These are phyloP conservation scores for Drosophila helvetica DNA, from an alignment of 2,888 invertebrate genomes.

Conservation along the genomic window DNA sequence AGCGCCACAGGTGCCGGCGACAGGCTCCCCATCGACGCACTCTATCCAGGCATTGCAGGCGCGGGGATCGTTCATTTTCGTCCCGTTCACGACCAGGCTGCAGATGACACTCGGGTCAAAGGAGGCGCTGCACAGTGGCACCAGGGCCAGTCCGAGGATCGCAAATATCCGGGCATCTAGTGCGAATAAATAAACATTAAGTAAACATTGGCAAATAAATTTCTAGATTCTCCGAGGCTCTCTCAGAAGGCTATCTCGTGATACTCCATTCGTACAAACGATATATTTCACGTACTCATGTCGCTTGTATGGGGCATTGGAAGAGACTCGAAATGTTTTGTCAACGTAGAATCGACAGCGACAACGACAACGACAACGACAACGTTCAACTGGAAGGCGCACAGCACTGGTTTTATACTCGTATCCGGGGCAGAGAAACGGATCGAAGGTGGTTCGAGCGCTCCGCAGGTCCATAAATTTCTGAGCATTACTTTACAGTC, in stretches of 20 bases:
- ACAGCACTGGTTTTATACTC: not conserved
- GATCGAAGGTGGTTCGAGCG: not conserved
- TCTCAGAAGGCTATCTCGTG: too few relatives aligned
- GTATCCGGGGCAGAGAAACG: not conserved
- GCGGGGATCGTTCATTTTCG: constrained; percentile 78
- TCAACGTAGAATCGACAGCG: not conserved
- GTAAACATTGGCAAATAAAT: not conserved
- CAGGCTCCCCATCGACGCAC: constrained; percentile 67
- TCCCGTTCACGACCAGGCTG: constrained; percentile 65
- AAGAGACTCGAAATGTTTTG: not conserved
- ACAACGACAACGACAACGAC: constrained; percentile 10
- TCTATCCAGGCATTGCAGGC: constrained; percentile 75
- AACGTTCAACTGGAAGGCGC: constrained; percentile 30
- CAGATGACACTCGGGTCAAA: constrained; percentile 73
- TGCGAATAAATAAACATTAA: not conserved
- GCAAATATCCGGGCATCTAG: not conserved
- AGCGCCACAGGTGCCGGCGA: constrained; percentile 62
- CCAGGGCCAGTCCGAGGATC: constrained; percentile 4
- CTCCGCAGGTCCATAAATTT: constrained; percentile 56
- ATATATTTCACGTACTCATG: constrained; percentile 45
- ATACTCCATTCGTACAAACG: too few relatives aligned
- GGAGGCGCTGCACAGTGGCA: constrained; percentile 8
- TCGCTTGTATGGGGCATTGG: not conserved
- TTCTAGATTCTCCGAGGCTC: too few relatives aligned
- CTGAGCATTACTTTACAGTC: constrained; percentile 48